Evolutionary conservation across 1,140 invertebrate species (phyloP), one percentile per base, ranked within the genome.

Genomic region (Pissodes strobi): DNA sequence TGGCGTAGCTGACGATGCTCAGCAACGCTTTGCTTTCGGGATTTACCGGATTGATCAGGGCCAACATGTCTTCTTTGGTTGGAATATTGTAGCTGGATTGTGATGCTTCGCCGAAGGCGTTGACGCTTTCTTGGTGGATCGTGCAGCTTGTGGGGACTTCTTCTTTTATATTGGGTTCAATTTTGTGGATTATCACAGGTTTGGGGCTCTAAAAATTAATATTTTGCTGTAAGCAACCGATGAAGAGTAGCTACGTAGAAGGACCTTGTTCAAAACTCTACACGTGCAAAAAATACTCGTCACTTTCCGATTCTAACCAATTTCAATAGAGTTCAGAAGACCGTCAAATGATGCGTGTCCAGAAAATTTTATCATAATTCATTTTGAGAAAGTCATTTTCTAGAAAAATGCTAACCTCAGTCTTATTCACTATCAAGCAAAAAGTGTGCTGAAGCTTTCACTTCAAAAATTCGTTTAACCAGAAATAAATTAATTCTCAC

Each of bases 11-110:
- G 4, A 73, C 30, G 0, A 73, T 64, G 15, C 69, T 61, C 6
- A 74, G 43, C 12, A 74, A 51, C 8, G 68, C 62, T 21, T 68
- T 69, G 8, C 34, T 60, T 58, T 73, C 64, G 2, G 66, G 48
- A 13, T 63, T 67, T 18, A 68, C 61, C 3, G 70, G 70, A n/a
- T 70, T 64, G 13, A 74, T 73, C 3, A 73, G 37, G 39, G 52
- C 41, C n/a, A 64, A 45, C 25, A 74, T 19, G 38, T 71, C 30
- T 19, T 70, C 57, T 67, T 65, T 72, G 0, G 52, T 13, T 15
- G 70, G 66, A 17, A 63, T 55, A 34, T 55, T 49, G 18, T 52
- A 49, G 15, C 69, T 52, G 38, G 23, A 23, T 62, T 49, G n/a
- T n/a, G n/a, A n/a, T n/a, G n/a, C n/a, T 58, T 45, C 56, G 12